Evolutionary conservation across 2,113 vertebrate species (phyloP).

Genomic region (Camelus dromedarius): DNA sequence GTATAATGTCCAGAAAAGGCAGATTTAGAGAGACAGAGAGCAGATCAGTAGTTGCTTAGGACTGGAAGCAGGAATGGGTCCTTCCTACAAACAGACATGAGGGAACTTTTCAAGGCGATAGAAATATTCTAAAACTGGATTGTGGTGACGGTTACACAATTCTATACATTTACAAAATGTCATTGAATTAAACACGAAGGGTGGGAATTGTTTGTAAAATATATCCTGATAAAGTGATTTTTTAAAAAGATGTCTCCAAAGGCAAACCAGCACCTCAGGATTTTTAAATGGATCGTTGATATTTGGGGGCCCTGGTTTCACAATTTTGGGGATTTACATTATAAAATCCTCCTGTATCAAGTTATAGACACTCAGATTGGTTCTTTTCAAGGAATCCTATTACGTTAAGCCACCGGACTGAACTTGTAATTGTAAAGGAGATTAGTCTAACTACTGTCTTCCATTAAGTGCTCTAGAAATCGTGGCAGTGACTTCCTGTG

Average conservation of each 20-base stretch:
- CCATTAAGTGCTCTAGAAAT: slow-evolving; percentile 40
- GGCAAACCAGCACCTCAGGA: neutral
- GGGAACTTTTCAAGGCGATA: neutral
- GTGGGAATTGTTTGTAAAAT: neutral
- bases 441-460: slow-evolving; percentile 32
- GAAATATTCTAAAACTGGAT: neutral
- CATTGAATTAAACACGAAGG: neutral
- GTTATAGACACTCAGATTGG: neutral
- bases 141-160: neutral
- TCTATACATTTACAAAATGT: neutral
- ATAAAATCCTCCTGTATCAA: slow-evolving; percentile 26
- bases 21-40: neutral
- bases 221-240: neutral
- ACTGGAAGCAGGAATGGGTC: accelerated
- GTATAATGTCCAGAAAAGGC: neutral
- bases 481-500: neutral
- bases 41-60: neutral
- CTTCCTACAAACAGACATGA: neutral
- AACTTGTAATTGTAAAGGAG: slow-evolving; percentile 40
- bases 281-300: neutral
- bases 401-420: slow-evolving; percentile 9
- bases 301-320: neutral
- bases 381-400: slow-evolving; percentile 37
- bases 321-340: neutral
- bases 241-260: neutral